Evolutionary conservation across 2,113 vertebrate species (phyloP).

Genomic region (Microtus oregoni): DNA sequence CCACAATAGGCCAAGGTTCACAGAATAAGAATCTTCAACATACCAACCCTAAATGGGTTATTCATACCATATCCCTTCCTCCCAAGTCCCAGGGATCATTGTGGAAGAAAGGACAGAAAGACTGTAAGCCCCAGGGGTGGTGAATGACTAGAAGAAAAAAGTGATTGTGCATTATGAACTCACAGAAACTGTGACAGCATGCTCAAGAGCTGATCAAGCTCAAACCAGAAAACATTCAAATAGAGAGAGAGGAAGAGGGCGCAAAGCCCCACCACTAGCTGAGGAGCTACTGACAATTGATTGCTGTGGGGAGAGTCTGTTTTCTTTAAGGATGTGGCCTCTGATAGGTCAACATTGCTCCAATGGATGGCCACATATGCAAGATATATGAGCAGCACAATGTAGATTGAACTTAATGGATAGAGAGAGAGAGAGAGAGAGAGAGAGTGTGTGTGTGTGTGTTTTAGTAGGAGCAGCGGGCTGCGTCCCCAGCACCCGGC

Average conservation of each 20-base stretch:
- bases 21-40: background rate
- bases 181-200: background rate
- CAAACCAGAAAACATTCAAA: background rate
- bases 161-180: background rate
- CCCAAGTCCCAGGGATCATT: background rate
- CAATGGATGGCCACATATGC: background rate
- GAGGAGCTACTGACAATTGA: background rate
- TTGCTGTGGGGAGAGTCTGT: background rate
- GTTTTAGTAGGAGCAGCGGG: too few relatives aligned
- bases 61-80: background rate
- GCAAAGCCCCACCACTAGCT: background rate
- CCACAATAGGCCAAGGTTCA: background rate
- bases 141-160: background rate
- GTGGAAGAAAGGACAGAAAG: background rate
- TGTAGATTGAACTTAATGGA: background rate
- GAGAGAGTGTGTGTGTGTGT: too few relatives aligned
- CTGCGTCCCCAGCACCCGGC: too few relatives aligned
- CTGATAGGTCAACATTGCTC: background rate
- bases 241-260: background rate
- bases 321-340: background rate
- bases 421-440: too few relatives aligned
- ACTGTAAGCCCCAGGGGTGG: background rate
- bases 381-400: background rate
- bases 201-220: background rate
- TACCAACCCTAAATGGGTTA: background rate